Evolutionary conservation across 2,113 vertebrate species (phyloP), one percentile per base, ranked within the genome.

Genomic region (Podilymbus podiceps): DNA sequence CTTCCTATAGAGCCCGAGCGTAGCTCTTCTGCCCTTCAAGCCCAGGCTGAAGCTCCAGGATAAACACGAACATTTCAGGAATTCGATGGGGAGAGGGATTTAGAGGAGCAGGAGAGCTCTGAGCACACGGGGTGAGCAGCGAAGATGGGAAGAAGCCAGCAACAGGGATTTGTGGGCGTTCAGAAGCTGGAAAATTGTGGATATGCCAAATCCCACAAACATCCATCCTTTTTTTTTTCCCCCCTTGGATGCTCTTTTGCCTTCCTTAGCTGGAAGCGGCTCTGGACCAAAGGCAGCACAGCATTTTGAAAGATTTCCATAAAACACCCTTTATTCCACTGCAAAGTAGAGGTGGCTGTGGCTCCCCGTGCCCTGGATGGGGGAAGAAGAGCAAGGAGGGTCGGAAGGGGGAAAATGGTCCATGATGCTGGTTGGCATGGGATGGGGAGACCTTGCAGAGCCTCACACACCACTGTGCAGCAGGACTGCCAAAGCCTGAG

Each of bases 341-440:
- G 33, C 9, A 3, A 44, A 55, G 58, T 11, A 13, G 68, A 64
- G 40, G n/a, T 19, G 85, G 4, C 56, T 64, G 9, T 1, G 7
- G 16, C 8, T 88, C 30, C 42, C 33, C n/a, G 52, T 15, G 23
- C 58, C 21, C 1, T 2, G 20, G 22, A 7, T 3, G 17, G 44
- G 24, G 15, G 10, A 38, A 78, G 35, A 74, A 52, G 44, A 47
- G 17, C 15, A 33, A 23, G 55, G 66, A 71, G 30, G 16, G 25
- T 44, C 0, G 1, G 35, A 59, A 8, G 8, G 10, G n/a, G 15
- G 14, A 15, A 64, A 20, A 33, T 5, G 4, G 1, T 64, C n/a
- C 16, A 1, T n/a, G 40, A 24, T 38, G 15, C 15, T 46, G 38
- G 8, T 15, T 72, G 62, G 52, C 35, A 50, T 9, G 35, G 31